phyloP scores from a whole-genome alignment of 2,888 invertebrate species.

The Pseudanteris insignis region DNA sequence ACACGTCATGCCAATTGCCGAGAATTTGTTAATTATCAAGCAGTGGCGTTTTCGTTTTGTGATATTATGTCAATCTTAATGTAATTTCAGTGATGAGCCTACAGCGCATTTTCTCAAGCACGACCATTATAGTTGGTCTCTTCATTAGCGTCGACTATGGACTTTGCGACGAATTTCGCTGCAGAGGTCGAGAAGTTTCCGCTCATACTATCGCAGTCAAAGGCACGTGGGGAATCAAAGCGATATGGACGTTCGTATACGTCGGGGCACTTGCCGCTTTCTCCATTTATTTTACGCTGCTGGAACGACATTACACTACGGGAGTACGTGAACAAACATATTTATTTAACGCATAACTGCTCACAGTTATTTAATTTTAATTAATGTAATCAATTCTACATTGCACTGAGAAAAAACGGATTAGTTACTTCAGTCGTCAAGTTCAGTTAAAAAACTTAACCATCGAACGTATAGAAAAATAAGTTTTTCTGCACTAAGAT shows the following conservation, averaged over 20 bases:
- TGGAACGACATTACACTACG: slow-evolving; percentile 65
- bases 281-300: slow-evolving; percentile 68
- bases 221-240: slow-evolving; percentile 68
- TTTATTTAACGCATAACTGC: background rate
- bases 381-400: too few relatives aligned
- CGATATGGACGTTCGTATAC: slow-evolving; percentile 70
- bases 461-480: too few relatives aligned
- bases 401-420: too few relatives aligned
- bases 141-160: slow-evolving; percentile 73
- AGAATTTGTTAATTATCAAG: too few relatives aligned
- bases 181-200: slow-evolving; percentile 67
- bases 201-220: slow-evolving; percentile 53
- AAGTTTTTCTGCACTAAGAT: too few relatives aligned
- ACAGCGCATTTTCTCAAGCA: slow-evolving; percentile 71
- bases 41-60: too few relatives aligned
- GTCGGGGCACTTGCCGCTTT: slow-evolving; percentile 69
- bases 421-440: too few relatives aligned
- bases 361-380: too few relatives aligned
- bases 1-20: too few relatives aligned
- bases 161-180: slow-evolving; percentile 72
- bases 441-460: too few relatives aligned
- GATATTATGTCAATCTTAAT: slow-evolving; percentile 6
- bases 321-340: slow-evolving; percentile 51
- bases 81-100: slow-evolving; percentile 69
- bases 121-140: slow-evolving; percentile 71